Evolutionary conservation across 1,140 invertebrate genomes (phyloP).

Genomic region (Heliconius hewitsoni): DNA sequence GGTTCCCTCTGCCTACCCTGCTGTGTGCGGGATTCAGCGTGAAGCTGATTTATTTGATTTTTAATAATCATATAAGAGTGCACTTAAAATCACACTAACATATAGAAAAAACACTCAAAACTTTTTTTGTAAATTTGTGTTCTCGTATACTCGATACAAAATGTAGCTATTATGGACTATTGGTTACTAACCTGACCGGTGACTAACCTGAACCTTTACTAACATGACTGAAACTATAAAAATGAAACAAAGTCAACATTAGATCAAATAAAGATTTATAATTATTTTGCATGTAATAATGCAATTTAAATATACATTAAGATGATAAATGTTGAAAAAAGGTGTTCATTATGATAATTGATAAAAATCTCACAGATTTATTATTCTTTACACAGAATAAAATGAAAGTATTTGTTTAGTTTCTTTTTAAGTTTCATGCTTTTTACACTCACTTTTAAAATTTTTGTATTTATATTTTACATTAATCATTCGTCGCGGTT

Average conservation of each 20-base stretch:
- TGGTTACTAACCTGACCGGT: background rate
- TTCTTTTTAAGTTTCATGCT: background rate
- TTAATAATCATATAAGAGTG: too few relatives aligned
- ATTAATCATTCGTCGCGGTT: background rate
- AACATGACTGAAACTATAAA: background rate
- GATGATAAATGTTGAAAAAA: background rate
- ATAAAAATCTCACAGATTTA: constrained; percentile 5
- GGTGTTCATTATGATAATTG: background rate
- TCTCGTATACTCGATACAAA: too few relatives aligned
- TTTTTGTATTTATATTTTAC: background rate
- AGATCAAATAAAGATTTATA: background rate
- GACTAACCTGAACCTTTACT: background rate
- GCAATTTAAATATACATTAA: background rate
- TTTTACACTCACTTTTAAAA: background rate
- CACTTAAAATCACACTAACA: too few relatives aligned
- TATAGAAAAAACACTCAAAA: too few relatives aligned
- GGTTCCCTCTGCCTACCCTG: too few relatives aligned
- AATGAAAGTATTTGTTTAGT: background rate
- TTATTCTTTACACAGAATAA: background rate
- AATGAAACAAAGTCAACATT: background rate
- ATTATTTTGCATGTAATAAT: constrained; percentile 1
- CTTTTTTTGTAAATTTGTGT: too few relatives aligned
- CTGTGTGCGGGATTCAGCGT: too few relatives aligned
- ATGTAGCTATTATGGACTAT: too few relatives aligned
- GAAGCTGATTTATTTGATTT: too few relatives aligned